phyloP scores from a whole-genome alignment of 1,140 invertebrate species.

The Apis dorsata region DNA sequence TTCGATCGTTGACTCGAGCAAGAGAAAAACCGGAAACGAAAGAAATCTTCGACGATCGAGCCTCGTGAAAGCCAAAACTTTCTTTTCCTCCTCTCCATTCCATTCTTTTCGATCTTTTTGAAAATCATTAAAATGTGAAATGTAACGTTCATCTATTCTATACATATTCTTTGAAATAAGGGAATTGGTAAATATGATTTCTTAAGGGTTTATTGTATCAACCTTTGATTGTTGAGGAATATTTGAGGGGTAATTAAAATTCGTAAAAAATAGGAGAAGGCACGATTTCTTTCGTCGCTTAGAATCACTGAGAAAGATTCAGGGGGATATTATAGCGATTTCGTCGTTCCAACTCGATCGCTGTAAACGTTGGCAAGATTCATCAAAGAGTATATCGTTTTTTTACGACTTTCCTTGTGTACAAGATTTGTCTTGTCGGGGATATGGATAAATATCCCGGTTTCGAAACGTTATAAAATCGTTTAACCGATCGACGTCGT shows the following conservation, averaged over 20 bases:
- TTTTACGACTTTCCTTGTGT: neutral
- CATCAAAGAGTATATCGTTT: neutral
- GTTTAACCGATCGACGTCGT: neutral
- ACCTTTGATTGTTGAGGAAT: neutral
- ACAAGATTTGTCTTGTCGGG: neutral
- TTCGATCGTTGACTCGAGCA: conserved; percentile 29
- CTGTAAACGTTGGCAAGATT: conserved; percentile 6
- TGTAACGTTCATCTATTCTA: too few species aligned
- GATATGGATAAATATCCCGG: too few species aligned
- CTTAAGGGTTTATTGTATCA: too few species aligned
- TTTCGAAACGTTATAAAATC: neutral
- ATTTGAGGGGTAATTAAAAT: neutral
- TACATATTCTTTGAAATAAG: too few species aligned
- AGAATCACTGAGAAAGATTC: conserved; percentile 17
- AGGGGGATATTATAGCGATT: neutral
- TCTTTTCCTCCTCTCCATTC: neutral
- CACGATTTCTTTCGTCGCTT: neutral
- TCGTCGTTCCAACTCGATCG: conserved; percentile 14
- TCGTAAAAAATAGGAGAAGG: neutral
- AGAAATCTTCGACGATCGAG: conserved; percentile 15
- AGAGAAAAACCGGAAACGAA: conserved; percentile 29
- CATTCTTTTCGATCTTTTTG: too few species aligned
- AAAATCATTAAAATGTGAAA: too few species aligned
- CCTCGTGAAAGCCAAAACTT: too few species aligned
- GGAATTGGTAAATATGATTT: too few species aligned